Conservation (phyloP, 1,140 invertebrate genomes). For the Bombus haemorrhoidalis region DNA sequence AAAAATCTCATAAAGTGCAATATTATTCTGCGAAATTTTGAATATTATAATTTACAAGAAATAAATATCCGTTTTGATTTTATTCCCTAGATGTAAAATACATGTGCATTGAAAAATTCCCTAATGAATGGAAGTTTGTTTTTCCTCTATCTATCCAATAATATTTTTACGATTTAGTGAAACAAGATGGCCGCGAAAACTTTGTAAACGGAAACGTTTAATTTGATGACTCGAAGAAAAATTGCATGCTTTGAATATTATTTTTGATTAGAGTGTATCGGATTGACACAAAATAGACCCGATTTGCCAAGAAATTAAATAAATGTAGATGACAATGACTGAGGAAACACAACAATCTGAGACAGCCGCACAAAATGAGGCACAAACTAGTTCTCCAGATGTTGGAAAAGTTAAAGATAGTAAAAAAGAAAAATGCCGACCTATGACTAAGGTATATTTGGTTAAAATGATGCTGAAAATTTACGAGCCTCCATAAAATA, state of each 20-base stretch:
- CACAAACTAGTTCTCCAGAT: conserved; percentile 68
- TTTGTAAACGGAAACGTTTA: conserved; percentile 48
- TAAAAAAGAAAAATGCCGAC: conserved; percentile 81
- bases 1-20: not conserved
- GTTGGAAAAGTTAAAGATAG: conserved; percentile 74
- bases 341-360: conserved; percentile 75
- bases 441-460: conserved; percentile 78
- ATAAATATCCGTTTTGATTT: not conserved
- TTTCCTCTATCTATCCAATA: not conserved
- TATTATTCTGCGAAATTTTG: not conserved
- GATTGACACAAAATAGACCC: conserved; percentile 1
- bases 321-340: conserved; percentile 72
- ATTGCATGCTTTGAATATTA: conserved; percentile 47
- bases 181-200: conserved; percentile 55
- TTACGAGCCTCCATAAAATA: not conserved
- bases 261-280: conserved; percentile 17
- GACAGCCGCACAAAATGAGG: conserved; percentile 69
- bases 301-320: conserved; percentile 44
- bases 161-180: conserved; percentile 23
- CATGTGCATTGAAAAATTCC: not conserved
- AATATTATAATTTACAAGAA: not conserved
- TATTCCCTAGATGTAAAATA: conserved; percentile 23
- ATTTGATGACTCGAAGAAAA: conserved; percentile 51
- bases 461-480: conserved; percentile 16
- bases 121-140: conserved; percentile 8